Evolutionary conservation across 2,797 vertebrate species (phyloP).

Genomic region (Anabacerthia variegaticeps): DNA sequence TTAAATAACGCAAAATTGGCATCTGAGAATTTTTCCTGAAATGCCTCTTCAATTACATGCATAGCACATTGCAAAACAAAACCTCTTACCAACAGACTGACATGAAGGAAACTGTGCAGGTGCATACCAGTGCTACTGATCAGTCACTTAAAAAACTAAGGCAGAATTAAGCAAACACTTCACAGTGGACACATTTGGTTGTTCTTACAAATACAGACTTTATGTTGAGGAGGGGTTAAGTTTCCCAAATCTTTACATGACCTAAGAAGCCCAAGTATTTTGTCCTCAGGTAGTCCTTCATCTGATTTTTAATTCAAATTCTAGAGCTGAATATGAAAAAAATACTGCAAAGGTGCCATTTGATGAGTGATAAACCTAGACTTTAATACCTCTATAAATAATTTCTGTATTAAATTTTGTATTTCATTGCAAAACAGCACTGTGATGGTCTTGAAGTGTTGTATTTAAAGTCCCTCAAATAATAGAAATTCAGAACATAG

Average conservation of each 20-base stretch:
- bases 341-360: constrained; percentile 65
- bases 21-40: not conserved
- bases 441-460: constrained; percentile 75
- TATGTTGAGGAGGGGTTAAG: not conserved
- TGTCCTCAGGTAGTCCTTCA: constrained; percentile 55
- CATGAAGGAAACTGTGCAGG: not conserved
- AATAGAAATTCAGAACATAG: constrained; percentile 55
- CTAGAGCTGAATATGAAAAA: constrained; percentile 72
- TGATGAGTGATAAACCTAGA: constrained; percentile 71
- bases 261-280: constrained; percentile 48
- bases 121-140: not conserved
- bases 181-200: not conserved
- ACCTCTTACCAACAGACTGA: not conserved
- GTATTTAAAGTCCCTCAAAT: constrained; percentile 69
- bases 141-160: not conserved
- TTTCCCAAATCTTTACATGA: constrained; percentile 22
- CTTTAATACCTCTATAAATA: constrained; percentile 68
- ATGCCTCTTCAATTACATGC: not conserved
- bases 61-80: not conserved
- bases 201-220: constrained; percentile 24
- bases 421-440: constrained; percentile 60
- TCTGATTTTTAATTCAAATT: constrained; percentile 81
- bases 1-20: not conserved
- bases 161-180: not conserved
- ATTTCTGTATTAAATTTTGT: constrained; percentile 73